These are phyloP conservation scores for Cossypha heuglini DNA, from an alignment of 2,797 vertebrate species.

Conservation along the genomic window DNA sequence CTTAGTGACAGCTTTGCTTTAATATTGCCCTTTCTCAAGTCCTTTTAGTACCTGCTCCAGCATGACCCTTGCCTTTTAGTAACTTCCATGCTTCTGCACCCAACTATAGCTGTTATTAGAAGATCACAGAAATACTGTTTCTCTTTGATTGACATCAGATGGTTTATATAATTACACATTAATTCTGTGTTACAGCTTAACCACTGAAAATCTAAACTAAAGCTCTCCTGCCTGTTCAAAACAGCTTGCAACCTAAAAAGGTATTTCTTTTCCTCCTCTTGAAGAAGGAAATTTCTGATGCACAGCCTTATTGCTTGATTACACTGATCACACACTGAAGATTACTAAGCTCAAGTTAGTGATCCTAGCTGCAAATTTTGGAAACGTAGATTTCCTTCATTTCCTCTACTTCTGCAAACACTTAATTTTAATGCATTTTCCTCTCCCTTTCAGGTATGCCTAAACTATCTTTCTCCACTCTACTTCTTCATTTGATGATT, in stretches of 20 bases:
- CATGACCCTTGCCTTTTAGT: not conserved
- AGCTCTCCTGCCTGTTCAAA: not conserved
- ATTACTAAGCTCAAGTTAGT: not conserved
- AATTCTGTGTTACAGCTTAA: not conserved
- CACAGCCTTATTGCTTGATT: not conserved
- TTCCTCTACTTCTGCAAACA: not conserved
- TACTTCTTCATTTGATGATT: not conserved
- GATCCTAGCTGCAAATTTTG: not conserved
- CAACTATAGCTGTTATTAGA: not conserved
- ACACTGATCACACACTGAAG: not conserved
- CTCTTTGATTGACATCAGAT: not conserved
- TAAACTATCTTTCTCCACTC: not conserved
- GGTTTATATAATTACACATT: not conserved
- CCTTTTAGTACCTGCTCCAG: not conserved
- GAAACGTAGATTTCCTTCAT: not conserved
- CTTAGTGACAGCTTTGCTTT: not conserved
- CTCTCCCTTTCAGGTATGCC: not conserved
- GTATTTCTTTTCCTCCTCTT: not conserved
- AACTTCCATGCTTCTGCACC: not conserved
- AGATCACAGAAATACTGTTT: not conserved
- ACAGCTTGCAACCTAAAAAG: not conserved
- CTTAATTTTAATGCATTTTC: not conserved
- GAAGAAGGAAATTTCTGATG: not conserved
- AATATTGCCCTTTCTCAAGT: not conserved
- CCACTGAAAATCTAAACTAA: not conserved